phyloP scores from a whole-genome alignment of 2,797 vertebrate species.

The Molossus alvarezi region DNA sequence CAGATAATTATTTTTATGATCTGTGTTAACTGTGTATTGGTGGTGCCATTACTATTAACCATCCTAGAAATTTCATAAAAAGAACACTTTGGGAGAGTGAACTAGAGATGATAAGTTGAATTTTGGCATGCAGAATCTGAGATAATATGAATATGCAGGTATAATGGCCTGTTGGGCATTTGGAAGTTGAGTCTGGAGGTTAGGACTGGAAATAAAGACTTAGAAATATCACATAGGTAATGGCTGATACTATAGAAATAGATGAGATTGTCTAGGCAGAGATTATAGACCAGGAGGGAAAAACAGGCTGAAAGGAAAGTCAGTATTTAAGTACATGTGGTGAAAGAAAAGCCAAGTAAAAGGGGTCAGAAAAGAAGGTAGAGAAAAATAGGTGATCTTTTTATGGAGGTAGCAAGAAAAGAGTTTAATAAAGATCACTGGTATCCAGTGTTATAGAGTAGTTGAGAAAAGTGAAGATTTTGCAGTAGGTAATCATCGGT shows the following conservation, averaged over 20 bases:
- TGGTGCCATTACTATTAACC: background rate
- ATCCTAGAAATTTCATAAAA: background rate
- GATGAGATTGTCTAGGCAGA: constrained; percentile 23
- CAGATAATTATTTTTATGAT: background rate
- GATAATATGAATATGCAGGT: background rate
- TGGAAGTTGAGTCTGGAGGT: background rate
- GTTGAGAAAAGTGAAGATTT: constrained; percentile 23
- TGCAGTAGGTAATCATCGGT: background rate
- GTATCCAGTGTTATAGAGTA: background rate
- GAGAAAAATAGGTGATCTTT: background rate
- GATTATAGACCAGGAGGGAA: background rate
- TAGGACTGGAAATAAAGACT: constrained; percentile 6
- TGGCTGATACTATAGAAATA: background rate
- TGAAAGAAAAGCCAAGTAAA: background rate
- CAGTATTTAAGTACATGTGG: background rate
- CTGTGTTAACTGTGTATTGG: background rate
- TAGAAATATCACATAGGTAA: background rate
- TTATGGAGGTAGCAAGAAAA: background rate
- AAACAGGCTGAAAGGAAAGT: background rate
- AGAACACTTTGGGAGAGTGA: background rate
- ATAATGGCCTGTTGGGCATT: background rate
- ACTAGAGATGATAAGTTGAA: background rate
- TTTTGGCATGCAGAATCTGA: background rate
- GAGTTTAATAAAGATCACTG: constrained; percentile 9
- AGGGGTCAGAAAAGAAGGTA: background rate